Evolutionary conservation across 2,113 vertebrate species (phyloP).

Genomic region (Tringa solitaria): DNA sequence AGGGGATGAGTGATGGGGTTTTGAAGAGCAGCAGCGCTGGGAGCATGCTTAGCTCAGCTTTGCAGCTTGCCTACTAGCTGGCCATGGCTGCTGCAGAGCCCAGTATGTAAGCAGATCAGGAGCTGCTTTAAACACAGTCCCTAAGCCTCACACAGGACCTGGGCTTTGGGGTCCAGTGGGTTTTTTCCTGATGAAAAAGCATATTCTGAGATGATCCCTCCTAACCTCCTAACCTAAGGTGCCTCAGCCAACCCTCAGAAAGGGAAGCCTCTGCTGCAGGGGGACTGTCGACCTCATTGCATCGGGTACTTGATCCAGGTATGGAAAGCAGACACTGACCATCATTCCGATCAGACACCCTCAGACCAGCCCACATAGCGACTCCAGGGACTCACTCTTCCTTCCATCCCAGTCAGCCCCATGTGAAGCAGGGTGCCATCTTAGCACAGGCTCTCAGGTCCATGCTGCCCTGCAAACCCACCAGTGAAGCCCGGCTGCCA

Average conservation of each 20-base stretch:
- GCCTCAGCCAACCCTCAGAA: not conserved
- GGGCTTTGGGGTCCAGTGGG: not conserved
- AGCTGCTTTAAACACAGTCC: not conserved
- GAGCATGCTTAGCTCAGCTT: rapidly evolving
- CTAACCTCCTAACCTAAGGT: rapidly evolving
- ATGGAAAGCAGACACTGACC: too few species aligned
- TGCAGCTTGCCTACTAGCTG: not conserved
- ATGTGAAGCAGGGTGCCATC: too few species aligned
- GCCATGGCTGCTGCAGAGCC: not conserved
- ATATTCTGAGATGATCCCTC: not conserved
- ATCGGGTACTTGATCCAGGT: rapidly evolving
- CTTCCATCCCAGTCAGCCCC: not conserved
- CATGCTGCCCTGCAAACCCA: not conserved
- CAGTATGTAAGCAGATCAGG: not conserved
- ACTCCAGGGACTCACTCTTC: too few species aligned
- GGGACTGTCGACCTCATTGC: rapidly evolving
- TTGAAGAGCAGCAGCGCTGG: too few species aligned
- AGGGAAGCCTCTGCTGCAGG: not conserved
- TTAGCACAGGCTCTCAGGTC: not conserved
- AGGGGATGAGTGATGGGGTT: rapidly evolving
- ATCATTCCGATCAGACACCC: not conserved
- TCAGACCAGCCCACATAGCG: not conserved
- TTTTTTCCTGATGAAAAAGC: not conserved
- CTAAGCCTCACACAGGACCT: not conserved
- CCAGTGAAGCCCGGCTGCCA: not conserved